These are phyloP conservation scores for Dicrostonyx torquatus DNA, from an alignment of 2,797 vertebrate species.

Conservation along the genomic window DNA sequence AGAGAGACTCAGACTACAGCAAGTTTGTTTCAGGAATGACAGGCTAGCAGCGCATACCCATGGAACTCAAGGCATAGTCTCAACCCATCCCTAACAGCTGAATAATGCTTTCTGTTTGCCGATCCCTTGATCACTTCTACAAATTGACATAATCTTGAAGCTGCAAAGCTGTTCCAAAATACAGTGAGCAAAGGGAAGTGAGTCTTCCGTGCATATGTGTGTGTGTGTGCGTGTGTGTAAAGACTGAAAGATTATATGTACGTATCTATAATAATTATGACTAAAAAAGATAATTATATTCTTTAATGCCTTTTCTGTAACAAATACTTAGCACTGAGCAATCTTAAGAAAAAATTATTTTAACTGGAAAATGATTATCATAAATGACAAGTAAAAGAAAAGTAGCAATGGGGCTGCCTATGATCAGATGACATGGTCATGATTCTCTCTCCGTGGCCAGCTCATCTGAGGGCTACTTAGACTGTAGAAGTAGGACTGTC, in stretches of 20 bases:
- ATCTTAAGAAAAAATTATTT: constrained; percentile 42
- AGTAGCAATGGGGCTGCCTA: background rate
- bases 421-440: background rate
- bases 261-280: background rate
- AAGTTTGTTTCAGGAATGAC: constrained; percentile 61
- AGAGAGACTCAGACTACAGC: constrained; percentile 53
- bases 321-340: constrained; percentile 17
- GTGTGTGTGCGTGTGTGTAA: background rate
- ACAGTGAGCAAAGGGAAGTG: background rate
- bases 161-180: constrained; percentile 29
- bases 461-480: background rate
- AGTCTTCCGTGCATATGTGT: background rate
- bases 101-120: constrained; percentile 57
- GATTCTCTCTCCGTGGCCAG: background rate
- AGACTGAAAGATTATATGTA: background rate
- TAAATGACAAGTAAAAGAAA: constrained; percentile 39
- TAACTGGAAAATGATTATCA: constrained; percentile 20
- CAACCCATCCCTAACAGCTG: constrained; percentile 1
- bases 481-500: background rate
- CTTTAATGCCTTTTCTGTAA: constrained; percentile 21
- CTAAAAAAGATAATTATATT: background rate
- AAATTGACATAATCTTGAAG: constrained; percentile 48
- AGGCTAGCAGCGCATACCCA: constrained; percentile 25
- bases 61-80: constrained; percentile 35
- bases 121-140: background rate